phyloP scores from a whole-genome alignment of 2,113 vertebrate genomes.

The Shinisaurus crocodilurus region DNA sequence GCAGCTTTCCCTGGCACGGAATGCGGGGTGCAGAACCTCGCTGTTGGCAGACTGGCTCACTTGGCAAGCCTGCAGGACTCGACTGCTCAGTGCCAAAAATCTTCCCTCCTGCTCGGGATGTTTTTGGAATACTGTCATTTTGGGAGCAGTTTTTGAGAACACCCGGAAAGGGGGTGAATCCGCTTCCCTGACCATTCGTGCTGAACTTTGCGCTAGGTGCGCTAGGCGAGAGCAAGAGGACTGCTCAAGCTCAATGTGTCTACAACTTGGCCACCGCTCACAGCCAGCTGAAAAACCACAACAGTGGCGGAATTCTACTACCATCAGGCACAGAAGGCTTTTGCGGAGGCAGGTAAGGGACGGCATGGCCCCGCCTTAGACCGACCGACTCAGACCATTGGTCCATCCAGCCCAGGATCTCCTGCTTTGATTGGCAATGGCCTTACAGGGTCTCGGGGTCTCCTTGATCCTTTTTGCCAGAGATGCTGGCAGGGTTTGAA shows the following conservation, averaged over 20 bases:
- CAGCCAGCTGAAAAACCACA: slow-evolving; percentile 14
- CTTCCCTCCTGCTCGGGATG: too few relatives aligned
- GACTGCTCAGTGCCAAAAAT: neutral
- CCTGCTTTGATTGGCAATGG: neutral
- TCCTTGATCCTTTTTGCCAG: neutral
- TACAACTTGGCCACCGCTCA: slow-evolving; percentile 29
- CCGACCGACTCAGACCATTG: neutral
- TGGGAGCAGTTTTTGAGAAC: neutral
- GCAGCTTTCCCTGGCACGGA: neutral
- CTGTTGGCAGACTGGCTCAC: neutral
- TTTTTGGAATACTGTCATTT: neutral
- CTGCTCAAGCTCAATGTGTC: slow-evolving; percentile 18
- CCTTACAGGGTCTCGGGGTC: too few relatives aligned
- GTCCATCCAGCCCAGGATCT: fast-evolving
- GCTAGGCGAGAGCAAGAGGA: slow-evolving; percentile 11
- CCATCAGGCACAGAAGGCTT: slow-evolving; percentile 29
- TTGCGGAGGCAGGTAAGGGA: slow-evolving; percentile 47
- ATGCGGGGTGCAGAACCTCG: neutral
- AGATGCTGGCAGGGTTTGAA: neutral
- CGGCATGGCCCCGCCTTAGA: too few relatives aligned
- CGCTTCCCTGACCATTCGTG: neutral
- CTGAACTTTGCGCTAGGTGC: slow-evolving; percentile 36
- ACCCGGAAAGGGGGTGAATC: neutral
- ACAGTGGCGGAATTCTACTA: slow-evolving; percentile 29
- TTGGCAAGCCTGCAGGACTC: neutral